These are phyloP conservation scores for Bactericera cockerelli DNA, from an alignment of 1,140 invertebrate species.

Conservation along the genomic window DNA sequence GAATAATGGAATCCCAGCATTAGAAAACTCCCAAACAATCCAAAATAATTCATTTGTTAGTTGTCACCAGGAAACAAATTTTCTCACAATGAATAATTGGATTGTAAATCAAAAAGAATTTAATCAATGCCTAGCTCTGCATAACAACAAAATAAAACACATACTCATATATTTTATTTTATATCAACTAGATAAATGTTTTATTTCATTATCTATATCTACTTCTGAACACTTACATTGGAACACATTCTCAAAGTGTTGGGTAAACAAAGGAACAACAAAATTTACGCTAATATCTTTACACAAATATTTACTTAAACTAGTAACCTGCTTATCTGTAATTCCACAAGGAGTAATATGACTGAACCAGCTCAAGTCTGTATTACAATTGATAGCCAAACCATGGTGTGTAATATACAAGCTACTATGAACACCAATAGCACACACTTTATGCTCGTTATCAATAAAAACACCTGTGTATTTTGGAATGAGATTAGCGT, in stretches of 20 bases:
- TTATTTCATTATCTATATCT: background rate
- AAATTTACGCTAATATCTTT: slow-evolving; percentile 37
- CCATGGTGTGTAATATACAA: slow-evolving; percentile 88
- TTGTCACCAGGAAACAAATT: too few relatives aligned
- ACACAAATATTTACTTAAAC: slow-evolving; percentile 58
- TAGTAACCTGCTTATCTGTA: slow-evolving; percentile 83
- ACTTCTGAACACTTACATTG: slow-evolving; percentile 32
- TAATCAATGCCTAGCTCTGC: too few relatives aligned
- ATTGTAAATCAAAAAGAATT: too few relatives aligned
- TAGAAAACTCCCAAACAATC: too few relatives aligned
- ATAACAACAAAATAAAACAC: too few relatives aligned
- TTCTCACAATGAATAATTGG: too few relatives aligned
- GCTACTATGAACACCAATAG: slow-evolving; percentile 69
- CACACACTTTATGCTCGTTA: slow-evolving; percentile 53
- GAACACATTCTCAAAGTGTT: slow-evolving; percentile 49
- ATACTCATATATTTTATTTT: too few relatives aligned
- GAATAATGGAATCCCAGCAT: too few relatives aligned
- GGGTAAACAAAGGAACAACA: slow-evolving; percentile 41
- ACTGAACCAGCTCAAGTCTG: slow-evolving; percentile 81
- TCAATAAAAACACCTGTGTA: slow-evolving; percentile 61
- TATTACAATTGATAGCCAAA: slow-evolving; percentile 83
- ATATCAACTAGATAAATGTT: too few relatives aligned
- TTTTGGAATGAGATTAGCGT: slow-evolving; percentile 41
- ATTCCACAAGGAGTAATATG: slow-evolving; percentile 95
- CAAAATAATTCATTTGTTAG: too few relatives aligned